Evolutionary conservation across 2,888 invertebrate genomes (phyloP).

Genomic region (Himalopsyche japonica): DNA sequence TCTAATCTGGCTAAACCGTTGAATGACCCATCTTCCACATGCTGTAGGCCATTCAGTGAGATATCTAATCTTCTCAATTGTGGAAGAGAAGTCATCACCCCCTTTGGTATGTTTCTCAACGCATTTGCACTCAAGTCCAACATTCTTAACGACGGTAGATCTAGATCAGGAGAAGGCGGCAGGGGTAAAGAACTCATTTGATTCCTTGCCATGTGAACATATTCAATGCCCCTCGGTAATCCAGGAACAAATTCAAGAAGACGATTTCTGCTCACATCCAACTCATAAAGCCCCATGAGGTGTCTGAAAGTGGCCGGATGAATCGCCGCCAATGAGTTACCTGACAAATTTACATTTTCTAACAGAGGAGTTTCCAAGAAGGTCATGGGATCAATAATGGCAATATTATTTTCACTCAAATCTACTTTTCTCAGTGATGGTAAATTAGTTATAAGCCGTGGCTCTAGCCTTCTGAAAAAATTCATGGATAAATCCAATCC

Average conservation of each 20-base stretch:
- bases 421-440: constrained; percentile 78
- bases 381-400: constrained; percentile 70
- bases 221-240: constrained; percentile 75
- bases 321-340: constrained; percentile 70
- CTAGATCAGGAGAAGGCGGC: constrained; percentile 68
- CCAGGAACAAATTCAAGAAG: constrained; percentile 77
- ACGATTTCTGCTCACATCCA: constrained; percentile 76
- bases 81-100: constrained; percentile 67
- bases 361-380: constrained; percentile 73
- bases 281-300: constrained; percentile 73
- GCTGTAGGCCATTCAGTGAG: constrained; percentile 72
- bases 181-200: constrained; percentile 69
- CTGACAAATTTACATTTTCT: constrained; percentile 79
- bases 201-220: constrained; percentile 72
- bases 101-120: constrained; percentile 69
- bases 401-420: constrained; percentile 73
- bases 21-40: constrained; percentile 71
- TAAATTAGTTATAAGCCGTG: constrained; percentile 71
- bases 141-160: constrained; percentile 72
- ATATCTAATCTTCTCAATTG: constrained; percentile 71
- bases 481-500: constrained; percentile 82
- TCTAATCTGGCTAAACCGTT: constrained; percentile 72
- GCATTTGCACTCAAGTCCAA: constrained; percentile 77
- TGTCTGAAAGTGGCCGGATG: constrained; percentile 79
- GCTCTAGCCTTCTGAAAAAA: constrained; percentile 71